phyloP scores from a whole-genome alignment of 2,888 invertebrate species.

The Biston betularia region DNA sequence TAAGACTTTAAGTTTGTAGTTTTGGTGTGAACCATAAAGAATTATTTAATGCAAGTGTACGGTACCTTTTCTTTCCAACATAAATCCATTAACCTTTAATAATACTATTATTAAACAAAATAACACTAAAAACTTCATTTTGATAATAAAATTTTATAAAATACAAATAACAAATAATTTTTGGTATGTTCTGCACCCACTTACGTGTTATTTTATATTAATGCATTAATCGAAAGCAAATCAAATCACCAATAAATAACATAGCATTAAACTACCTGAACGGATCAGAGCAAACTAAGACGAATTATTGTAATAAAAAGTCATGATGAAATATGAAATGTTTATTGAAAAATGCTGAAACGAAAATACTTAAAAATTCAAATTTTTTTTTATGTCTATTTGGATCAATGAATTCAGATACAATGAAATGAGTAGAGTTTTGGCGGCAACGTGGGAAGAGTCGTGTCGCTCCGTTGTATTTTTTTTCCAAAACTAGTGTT shows the following conservation, averaged over 20 bases:
- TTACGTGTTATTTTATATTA: neutral
- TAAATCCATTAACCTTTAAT: neutral
- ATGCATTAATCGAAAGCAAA: neutral
- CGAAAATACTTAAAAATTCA: neutral
- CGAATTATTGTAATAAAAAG: constrained; percentile 1
- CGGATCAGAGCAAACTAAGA: constrained; percentile 1
- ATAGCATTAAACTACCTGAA: neutral
- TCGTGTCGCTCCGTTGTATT: too few species aligned
- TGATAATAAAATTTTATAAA: neutral
- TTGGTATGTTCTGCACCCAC: neutral
- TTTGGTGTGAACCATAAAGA: too few species aligned
- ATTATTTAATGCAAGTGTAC: neutral
- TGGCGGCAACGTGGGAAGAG: too few species aligned
- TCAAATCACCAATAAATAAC: constrained; percentile 9
- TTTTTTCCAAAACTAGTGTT: too few species aligned
- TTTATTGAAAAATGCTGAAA: neutral
- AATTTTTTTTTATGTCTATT: too few species aligned
- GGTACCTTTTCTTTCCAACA: neutral
- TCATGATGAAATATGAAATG: neutral
- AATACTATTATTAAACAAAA: neutral
- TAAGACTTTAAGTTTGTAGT: too few species aligned
- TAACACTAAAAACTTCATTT: constrained; percentile 5
- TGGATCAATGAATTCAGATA: too few species aligned
- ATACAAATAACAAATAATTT: neutral
- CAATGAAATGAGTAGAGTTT: too few species aligned